Conservation (phyloP, 2,113 vertebrate species). For the Archocentrus centrarchus region DNA sequence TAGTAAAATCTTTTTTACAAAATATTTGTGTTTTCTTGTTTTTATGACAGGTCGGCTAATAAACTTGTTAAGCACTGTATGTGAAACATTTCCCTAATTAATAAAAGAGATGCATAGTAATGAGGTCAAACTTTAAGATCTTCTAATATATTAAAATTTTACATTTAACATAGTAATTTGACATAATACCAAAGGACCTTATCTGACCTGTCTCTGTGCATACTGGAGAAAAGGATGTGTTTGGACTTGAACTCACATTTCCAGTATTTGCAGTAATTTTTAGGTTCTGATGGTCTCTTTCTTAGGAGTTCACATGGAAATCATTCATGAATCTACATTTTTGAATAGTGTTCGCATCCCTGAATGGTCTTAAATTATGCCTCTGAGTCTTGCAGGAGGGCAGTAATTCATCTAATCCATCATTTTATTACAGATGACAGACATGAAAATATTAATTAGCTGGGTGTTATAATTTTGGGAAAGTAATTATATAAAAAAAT, state of each 20-base stretch:
- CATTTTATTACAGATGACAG: slow-evolving; percentile 54
- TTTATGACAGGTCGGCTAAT: background rate
- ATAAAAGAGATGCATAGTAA: background rate
- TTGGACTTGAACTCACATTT: slow-evolving; percentile 1
- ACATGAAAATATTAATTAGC: slow-evolving; percentile 77
- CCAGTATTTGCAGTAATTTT: background rate
- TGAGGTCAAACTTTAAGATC: background rate
- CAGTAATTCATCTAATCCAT: slow-evolving; percentile 54
- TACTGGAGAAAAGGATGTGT: background rate
- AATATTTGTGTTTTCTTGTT: background rate
- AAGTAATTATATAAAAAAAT: slow-evolving; percentile 77
- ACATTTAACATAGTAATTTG: background rate
- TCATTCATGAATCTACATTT: slow-evolving; percentile 11
- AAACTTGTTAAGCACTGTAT: background rate
- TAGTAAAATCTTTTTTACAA: no score
- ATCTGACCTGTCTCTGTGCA: background rate
- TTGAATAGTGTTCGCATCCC: background rate
- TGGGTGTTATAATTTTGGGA: slow-evolving; percentile 65
- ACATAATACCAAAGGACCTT: background rate
- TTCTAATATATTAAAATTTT: background rate
- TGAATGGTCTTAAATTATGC: slow-evolving; percentile 4
- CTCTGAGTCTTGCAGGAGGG: slow-evolving; percentile 14
- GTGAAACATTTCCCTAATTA: background rate
- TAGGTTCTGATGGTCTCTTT: background rate
- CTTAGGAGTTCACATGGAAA: background rate